Percentiles rank a stretch among this genome's conserved stretches.
Conservation (phyloP, 2,113 vertebrate species). For the Colius striatus region DNA sequence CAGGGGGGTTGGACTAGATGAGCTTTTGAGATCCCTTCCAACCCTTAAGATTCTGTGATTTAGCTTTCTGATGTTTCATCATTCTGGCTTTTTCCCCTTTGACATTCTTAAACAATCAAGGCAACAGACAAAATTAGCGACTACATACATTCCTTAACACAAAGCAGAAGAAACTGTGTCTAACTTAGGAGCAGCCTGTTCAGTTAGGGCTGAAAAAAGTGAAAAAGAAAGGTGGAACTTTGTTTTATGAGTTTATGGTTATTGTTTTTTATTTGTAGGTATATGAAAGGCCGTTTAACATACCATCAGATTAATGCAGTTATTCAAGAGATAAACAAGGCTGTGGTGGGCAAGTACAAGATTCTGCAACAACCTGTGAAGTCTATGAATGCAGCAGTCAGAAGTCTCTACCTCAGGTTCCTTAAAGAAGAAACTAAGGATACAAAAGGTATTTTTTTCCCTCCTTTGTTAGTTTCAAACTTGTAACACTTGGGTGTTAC, state of each 20-base stretch:
- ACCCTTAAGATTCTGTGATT: background rate
- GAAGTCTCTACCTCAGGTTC: slow-evolving; percentile 84
- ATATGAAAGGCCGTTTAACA: slow-evolving; percentile 86
- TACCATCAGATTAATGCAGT: slow-evolving; percentile 85
- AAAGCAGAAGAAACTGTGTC: background rate
- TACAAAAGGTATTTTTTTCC: slow-evolving; percentile 82
- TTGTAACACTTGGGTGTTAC: rapidly evolving
- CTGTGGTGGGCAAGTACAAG: slow-evolving; percentile 84
- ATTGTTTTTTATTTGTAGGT: slow-evolving; percentile 67
- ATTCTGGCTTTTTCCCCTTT: background rate
- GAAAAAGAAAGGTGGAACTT: background rate
- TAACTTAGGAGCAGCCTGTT: background rate
- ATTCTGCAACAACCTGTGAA: slow-evolving; percentile 82
- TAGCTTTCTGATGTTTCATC: background rate
- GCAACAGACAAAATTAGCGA: background rate
- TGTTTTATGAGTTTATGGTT: background rate
- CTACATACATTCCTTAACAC: background rate
- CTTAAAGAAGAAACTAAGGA: slow-evolving; percentile 86
- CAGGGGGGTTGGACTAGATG: no score
- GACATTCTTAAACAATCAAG: background rate
- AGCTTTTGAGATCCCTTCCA: no score
- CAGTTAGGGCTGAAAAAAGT: background rate
- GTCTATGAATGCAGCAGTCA: slow-evolving; percentile 66
- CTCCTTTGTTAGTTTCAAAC: background rate
- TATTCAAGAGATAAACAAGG: slow-evolving; percentile 83